These are phyloP conservation scores for Virgularia gustaviana DNA, from an alignment of 92 coral and sea anemone species.

Conservation along the genomic window DNA sequence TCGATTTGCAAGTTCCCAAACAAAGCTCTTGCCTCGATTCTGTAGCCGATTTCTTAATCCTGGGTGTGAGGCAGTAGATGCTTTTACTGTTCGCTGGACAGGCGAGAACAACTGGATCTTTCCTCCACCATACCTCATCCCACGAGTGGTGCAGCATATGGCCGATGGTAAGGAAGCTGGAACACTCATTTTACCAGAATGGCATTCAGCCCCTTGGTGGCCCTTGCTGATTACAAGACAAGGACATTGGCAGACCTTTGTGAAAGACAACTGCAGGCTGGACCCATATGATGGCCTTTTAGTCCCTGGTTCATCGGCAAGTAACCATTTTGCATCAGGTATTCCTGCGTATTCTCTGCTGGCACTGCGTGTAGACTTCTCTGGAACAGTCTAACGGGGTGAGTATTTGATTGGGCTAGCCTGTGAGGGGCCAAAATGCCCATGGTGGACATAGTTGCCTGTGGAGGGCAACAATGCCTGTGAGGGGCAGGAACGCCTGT, in stretches of 20 bases:
- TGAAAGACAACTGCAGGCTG: slow-evolving; percentile 34
- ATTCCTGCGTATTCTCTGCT: slow-evolving; percentile 44
- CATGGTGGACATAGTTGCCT: neutral
- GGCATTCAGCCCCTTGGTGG: slow-evolving; percentile 76
- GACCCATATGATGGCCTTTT: slow-evolving; percentile 41
- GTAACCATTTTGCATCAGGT: slow-evolving; percentile 46
- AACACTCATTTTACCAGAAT: slow-evolving; percentile 55
- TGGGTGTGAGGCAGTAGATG: slow-evolving; percentile 54
- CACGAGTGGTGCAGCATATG: slow-evolving; percentile 64
- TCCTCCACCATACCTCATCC: slow-evolving; percentile 54
- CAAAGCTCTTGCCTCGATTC: slow-evolving; percentile 51
- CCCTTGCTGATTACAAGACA: slow-evolving; percentile 50
- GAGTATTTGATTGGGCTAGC: neutral
- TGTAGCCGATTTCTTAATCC: slow-evolving; percentile 51
- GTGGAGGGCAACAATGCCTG: too few relatives aligned
- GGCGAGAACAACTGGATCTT: slow-evolving; percentile 61
- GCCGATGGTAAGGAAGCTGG: slow-evolving; percentile 47
- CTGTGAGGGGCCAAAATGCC: neutral
- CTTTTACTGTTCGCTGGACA: slow-evolving; percentile 63
- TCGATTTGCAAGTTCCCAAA: slow-evolving; percentile 51
- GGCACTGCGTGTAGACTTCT: slow-evolving; percentile 51
- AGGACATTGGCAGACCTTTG: slow-evolving; percentile 47
- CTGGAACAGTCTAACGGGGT: neutral
- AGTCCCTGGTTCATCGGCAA: slow-evolving; percentile 47
- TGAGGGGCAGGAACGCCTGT: too few relatives aligned